Evolutionary conservation across 2,113 vertebrate genomes (phyloP).

Genomic region (Sinocyclocheilus grahami): DNA sequence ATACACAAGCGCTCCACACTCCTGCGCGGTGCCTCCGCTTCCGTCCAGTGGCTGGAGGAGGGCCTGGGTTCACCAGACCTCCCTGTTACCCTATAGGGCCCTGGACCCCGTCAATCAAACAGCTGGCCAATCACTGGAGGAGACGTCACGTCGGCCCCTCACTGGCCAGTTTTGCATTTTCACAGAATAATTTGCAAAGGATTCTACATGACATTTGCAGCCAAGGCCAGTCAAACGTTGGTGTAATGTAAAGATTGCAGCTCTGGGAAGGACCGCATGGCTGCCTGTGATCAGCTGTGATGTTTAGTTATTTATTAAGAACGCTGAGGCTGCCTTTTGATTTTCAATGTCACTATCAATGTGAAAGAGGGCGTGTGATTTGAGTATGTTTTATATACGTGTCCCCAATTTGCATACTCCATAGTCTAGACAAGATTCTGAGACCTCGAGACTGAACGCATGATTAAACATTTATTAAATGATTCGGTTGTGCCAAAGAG

Average conservation of each 20-base stretch:
- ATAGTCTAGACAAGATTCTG: neutral
- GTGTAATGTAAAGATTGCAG: conserved; percentile 1
- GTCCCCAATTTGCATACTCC: neutral
- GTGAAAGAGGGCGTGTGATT: conserved; percentile 18
- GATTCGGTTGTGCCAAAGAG: conserved; percentile 24
- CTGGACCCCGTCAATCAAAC: conserved; percentile 17
- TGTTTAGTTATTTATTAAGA: neutral
- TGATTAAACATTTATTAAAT: neutral
- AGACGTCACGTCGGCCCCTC: too few species aligned
- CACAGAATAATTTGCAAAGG: neutral
- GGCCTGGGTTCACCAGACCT: conserved; percentile 69
- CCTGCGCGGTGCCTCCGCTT: conserved; percentile 67
- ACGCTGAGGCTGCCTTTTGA: conserved; percentile 11
- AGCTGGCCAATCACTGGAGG: conserved; percentile 9
- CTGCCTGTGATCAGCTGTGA: neutral
- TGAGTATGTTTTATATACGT: neutral
- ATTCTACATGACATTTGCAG: neutral
- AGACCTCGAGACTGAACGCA: neutral
- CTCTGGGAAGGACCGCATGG: neutral
- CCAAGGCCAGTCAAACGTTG: neutral
- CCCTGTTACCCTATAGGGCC: conserved; percentile 67
- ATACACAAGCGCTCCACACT: conserved; percentile 78
- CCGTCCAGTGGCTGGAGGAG: conserved; percentile 79
- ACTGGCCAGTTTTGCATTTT: neutral
- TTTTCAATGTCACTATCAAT: conserved; percentile 24